phyloP scores from a whole-genome alignment of 1,140 invertebrate genomes.

The Procambarus virginalis region DNA sequence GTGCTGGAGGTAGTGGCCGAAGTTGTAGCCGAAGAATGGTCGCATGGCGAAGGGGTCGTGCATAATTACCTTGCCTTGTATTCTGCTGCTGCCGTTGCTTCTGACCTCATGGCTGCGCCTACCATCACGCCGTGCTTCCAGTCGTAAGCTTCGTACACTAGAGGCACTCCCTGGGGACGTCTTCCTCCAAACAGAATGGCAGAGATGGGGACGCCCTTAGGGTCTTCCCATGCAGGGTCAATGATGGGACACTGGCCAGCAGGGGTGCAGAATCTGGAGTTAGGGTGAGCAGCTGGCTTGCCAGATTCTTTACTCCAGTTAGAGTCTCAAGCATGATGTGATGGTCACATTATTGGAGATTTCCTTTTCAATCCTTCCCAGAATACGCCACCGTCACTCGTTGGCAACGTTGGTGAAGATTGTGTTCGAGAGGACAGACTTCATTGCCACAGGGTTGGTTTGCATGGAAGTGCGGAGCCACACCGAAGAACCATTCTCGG shows the following conservation, averaged over 20 bases:
- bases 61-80: slow-evolving; percentile 90
- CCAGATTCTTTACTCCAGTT: slow-evolving; percentile 81
- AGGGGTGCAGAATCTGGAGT: slow-evolving; percentile 95
- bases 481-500: slow-evolving; percentile 99
- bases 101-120: slow-evolving; percentile 95
- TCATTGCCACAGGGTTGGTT: slow-evolving; percentile 98
- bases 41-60: slow-evolving; percentile 99
- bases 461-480: slow-evolving; percentile 95
- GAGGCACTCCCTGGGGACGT: slow-evolving; percentile 92
- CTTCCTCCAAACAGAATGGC: slow-evolving; percentile 98
- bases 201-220: slow-evolving; percentile 94
- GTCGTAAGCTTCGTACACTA: slow-evolving; percentile 92
- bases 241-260: slow-evolving; percentile 96
- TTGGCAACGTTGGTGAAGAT: slow-evolving; percentile 99
- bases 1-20: slow-evolving; percentile 95
- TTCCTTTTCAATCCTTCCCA: slow-evolving; percentile 98
- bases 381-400: slow-evolving; percentile 93
- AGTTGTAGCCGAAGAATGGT: slow-evolving; percentile 99
- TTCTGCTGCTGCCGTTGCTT: slow-evolving; percentile 98
- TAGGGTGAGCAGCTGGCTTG: slow-evolving; percentile 93
- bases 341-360: slow-evolving; percentile 79
- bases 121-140: slow-evolving; percentile 98
- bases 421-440: slow-evolving; percentile 93
- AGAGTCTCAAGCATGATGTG: slow-evolving; percentile 86
- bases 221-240: slow-evolving; percentile 83